phyloP scores from a whole-genome alignment of 2,113 vertebrate genomes.

The Anthoscopus minutus region DNA sequence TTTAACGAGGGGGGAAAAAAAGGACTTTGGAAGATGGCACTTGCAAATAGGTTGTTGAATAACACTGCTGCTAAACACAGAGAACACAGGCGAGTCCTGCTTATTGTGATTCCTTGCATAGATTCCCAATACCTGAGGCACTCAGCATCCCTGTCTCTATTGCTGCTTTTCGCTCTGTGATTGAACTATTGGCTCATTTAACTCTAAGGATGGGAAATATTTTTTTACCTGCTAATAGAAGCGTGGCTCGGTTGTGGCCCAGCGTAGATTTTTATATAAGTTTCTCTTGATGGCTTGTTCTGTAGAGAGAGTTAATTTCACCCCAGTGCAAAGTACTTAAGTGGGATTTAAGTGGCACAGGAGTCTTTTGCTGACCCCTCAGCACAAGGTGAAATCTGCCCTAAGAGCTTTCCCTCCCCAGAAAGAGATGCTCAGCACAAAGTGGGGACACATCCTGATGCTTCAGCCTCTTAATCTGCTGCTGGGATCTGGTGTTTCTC shows the following conservation, averaged over 20 bases:
- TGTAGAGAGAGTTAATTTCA: slow-evolving; percentile 36
- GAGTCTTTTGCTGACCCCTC: slow-evolving; percentile 6
- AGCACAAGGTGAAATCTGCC: slow-evolving; percentile 4
- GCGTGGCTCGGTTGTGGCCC: background rate
- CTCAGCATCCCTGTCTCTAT: slow-evolving; percentile 30
- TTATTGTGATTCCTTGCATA: slow-evolving; percentile 52
- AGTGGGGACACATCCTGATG: background rate
- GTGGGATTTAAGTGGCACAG: background rate
- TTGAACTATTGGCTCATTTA: slow-evolving; percentile 61
- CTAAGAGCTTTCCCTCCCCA: background rate
- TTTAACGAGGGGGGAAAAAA: slow-evolving; percentile 32
- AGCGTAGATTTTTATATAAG: slow-evolving; percentile 5
- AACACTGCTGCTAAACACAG: slow-evolving; percentile 12
- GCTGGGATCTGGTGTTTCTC: background rate
- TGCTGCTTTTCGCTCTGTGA: background rate
- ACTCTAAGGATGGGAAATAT: slow-evolving; percentile 59
- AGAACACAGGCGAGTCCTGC: background rate
- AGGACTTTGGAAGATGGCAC: slow-evolving; percentile 42
- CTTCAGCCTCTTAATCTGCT: background rate
- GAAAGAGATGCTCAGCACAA: background rate
- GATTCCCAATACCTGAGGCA: slow-evolving; percentile 41
- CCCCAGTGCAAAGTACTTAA: slow-evolving; percentile 12
- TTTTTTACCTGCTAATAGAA: slow-evolving; percentile 61
- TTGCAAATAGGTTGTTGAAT: slow-evolving; percentile 51
- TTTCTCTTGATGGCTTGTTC: slow-evolving; percentile 46